Percentiles rank a stretch among this genome's conserved stretches.
phyloP scores from a whole-genome alignment of 2,888 invertebrate genomes.

The Brenthis ino region DNA sequence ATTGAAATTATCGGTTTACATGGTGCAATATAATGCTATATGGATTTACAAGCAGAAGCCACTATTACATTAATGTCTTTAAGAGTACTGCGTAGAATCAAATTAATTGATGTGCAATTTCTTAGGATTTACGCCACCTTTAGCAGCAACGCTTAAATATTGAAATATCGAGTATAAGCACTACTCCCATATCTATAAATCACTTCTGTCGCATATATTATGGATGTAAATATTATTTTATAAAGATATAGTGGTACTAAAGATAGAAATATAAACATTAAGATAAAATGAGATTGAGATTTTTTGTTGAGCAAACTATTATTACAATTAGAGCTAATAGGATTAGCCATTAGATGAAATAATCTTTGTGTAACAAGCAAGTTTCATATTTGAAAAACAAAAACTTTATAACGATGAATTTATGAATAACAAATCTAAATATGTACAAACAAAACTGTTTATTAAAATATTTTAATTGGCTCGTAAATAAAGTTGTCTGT shows the following conservation, averaged over 20 bases:
- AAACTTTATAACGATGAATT: constrained; percentile 2
- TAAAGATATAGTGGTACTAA: background rate
- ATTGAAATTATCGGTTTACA: constrained; percentile 65
- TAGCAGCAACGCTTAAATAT: constrained; percentile 44
- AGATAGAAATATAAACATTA: constrained; percentile 2
- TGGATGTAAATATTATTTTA: constrained; percentile 1
- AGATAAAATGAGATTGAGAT: background rate
- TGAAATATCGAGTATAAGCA: constrained; percentile 3
- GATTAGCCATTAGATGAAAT: background rate
- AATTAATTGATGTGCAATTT: constrained; percentile 67
- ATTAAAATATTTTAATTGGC: constrained; percentile 19
- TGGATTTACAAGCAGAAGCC: constrained; percentile 53
- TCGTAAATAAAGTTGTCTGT: constrained; percentile 15
- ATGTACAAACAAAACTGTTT: constrained; percentile 13
- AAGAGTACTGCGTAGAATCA: constrained; percentile 52
- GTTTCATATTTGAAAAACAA: constrained; percentile 2
- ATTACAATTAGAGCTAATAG: background rate
- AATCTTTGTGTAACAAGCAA: background rate
- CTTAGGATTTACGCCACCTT: constrained; percentile 54
- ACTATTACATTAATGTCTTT: constrained; percentile 65
- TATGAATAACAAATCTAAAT: constrained; percentile 13
- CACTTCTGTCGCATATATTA: constrained; percentile 6
- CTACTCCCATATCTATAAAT: constrained; percentile 2
- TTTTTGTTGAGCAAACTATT: background rate
- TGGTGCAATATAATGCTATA: constrained; percentile 59